Evolutionary conservation across 2,113 vertebrate species (phyloP).

Genomic region (Micronisus gabar): DNA sequence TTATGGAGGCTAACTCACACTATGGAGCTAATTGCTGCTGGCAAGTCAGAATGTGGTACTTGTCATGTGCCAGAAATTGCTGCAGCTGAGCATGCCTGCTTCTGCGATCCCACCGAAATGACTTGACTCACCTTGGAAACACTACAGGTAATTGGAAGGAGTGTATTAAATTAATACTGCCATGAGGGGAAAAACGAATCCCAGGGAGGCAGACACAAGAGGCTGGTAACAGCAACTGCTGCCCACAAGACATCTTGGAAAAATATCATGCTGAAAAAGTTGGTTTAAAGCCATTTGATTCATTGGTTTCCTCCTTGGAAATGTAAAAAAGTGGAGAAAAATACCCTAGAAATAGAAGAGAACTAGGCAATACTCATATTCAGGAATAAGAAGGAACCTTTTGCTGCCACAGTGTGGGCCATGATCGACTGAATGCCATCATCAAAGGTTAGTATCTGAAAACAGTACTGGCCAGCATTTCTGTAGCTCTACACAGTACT

Average conservation of each 20-base stretch:
- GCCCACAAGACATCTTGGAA: not conserved
- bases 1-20: not conserved
- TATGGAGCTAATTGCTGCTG: not conserved
- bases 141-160: not conserved
- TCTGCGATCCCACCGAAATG: not conserved
- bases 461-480: not conserved
- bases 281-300: not conserved
- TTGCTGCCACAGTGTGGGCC: not conserved
- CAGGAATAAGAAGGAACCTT: not conserved
- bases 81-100: not conserved
- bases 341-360: not conserved
- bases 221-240: not conserved
- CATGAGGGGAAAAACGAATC: not conserved
- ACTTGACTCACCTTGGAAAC: not conserved
- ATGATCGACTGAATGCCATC: not conserved
- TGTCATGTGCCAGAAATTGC: not conserved
- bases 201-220: not conserved
- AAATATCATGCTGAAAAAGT: not conserved
- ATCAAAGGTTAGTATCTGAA: not conserved
- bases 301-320: not conserved
- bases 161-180: not conserved
- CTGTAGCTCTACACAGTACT: not conserved
- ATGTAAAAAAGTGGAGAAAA: not conserved
- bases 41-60: not conserved
- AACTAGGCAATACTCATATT: not conserved